These are phyloP conservation scores for Rhea americana DNA, from an alignment of 2,113 vertebrate species.

Conservation along the genomic window DNA sequence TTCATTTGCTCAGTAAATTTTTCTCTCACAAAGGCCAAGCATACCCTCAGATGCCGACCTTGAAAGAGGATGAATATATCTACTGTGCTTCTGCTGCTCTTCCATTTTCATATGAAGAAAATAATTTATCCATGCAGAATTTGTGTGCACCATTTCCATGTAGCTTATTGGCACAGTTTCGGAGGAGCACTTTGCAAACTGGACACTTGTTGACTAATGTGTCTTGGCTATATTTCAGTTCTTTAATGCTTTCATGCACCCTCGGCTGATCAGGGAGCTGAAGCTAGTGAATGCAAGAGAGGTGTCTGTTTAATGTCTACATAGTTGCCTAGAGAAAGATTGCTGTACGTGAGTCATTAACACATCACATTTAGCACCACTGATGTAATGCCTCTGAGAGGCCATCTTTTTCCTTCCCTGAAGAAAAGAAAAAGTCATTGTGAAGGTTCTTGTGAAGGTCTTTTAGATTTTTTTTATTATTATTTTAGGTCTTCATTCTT, in stretches of 20 bases:
- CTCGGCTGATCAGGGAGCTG: not conserved
- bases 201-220: rapidly evolving
- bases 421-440: not conserved
- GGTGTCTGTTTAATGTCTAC: not conserved
- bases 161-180: not conserved
- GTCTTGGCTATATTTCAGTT: not conserved
- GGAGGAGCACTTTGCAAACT: not conserved
- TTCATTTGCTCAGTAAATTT: not conserved
- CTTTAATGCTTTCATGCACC: not conserved
- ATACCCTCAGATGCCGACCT: no score
- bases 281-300: not conserved
- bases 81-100: not conserved
- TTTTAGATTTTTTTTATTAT: not conserved
- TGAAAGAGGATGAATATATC: not conserved
- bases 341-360: not conserved
- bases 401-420: not conserved
- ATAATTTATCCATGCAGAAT: not conserved
- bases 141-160: not conserved
- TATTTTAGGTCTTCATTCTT: no score
- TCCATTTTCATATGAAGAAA: not conserved
- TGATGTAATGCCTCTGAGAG: not conserved
- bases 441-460: not conserved
- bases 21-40: not conserved
- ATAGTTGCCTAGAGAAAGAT: not conserved
- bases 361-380: not conserved